A percentile compares a stretch with the other conserved stretches of the same genome.
Conservation (phyloP, 2,797 vertebrate genomes). For the Takifugu ocellatus region DNA sequence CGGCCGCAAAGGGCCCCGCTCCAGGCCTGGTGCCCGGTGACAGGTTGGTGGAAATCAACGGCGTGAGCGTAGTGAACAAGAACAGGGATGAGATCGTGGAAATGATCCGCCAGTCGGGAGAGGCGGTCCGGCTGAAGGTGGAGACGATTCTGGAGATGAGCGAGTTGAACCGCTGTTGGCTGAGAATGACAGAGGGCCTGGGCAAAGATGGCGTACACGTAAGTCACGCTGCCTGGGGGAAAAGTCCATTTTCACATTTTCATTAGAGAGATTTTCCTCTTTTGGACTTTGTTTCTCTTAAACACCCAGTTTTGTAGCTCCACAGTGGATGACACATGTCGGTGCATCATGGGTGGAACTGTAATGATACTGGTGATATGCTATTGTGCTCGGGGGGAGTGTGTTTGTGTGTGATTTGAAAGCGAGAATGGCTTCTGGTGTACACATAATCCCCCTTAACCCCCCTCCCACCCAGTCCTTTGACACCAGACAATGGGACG, state of each 20-base stretch:
- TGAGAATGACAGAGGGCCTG: constrained; percentile 74
- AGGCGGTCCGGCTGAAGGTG: constrained; percentile 89
- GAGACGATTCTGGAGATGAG: constrained; percentile 94
- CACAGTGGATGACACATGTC: constrained; percentile 26
- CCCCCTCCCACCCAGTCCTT: constrained; percentile 35
- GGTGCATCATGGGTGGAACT: constrained; percentile 34
- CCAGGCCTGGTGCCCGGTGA: constrained; percentile 93
- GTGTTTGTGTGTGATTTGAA: constrained; percentile 54
- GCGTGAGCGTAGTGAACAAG: constrained; percentile 89
- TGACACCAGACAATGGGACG: constrained; percentile 68
- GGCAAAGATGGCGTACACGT: constrained; percentile 79
- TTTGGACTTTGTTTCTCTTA: constrained; percentile 1
- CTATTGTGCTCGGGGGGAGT: constrained; percentile 45
- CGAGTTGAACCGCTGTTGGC: constrained; percentile 91
- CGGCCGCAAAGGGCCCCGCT: constrained; percentile 85
- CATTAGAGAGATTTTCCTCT: background rate
- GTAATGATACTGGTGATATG: constrained; percentile 51
- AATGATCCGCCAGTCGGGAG: constrained; percentile 97
- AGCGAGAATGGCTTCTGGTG: constrained; percentile 62
- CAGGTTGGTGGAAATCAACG: constrained; percentile 93
- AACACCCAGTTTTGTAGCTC: constrained; percentile 10
- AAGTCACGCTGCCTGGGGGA: constrained; percentile 69
- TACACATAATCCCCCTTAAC: constrained; percentile 56
- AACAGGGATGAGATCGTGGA: constrained; percentile 96
- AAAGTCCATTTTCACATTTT: background rate